Conservation (phyloP, 2,113 vertebrate species). For the Pagrus major region DNA sequence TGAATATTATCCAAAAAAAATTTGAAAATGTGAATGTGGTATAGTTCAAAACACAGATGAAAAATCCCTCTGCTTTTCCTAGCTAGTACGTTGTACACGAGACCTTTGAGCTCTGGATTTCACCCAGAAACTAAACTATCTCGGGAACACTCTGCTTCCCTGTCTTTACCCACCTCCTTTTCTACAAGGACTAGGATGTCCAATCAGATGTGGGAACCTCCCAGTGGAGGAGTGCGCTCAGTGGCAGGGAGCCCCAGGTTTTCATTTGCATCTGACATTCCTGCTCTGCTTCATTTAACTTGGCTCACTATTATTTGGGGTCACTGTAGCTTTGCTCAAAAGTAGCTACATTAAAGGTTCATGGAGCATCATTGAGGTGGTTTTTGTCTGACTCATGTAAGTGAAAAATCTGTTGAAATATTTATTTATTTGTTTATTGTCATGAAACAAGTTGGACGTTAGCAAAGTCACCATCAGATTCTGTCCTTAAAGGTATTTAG, state of each 20-base stretch:
- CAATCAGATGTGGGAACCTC: conserved; percentile 59
- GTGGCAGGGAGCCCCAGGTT: conserved; percentile 11
- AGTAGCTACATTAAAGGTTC: conserved; percentile 15
- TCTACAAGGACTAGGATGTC: conserved; percentile 25
- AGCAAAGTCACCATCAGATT: background rate
- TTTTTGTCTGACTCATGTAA: conserved; percentile 40
- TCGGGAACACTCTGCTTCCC: background rate
- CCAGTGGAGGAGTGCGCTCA: conserved; percentile 47
- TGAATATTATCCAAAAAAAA: no score
- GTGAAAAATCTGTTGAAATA: conserved; percentile 18
- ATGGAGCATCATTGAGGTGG: conserved; percentile 32
- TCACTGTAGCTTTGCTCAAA: conserved; percentile 5
- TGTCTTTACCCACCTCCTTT: conserved; percentile 28
- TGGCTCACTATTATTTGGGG: conserved; percentile 22
- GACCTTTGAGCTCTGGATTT: no score
- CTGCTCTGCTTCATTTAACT: conserved; percentile 33
- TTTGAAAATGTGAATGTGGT: background rate
- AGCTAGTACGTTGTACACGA: no score
- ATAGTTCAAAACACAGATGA: background rate
- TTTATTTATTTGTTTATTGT: background rate
- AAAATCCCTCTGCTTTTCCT: no score
- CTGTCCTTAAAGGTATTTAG: background rate
- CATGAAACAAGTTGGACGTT: background rate
- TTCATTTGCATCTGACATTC: conserved; percentile 53
- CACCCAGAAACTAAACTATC: background rate